Evolutionary conservation across 2,113 vertebrate species (phyloP), one percentile per base, ranked within the genome.

Genomic region (Ciconia boyciana): DNA sequence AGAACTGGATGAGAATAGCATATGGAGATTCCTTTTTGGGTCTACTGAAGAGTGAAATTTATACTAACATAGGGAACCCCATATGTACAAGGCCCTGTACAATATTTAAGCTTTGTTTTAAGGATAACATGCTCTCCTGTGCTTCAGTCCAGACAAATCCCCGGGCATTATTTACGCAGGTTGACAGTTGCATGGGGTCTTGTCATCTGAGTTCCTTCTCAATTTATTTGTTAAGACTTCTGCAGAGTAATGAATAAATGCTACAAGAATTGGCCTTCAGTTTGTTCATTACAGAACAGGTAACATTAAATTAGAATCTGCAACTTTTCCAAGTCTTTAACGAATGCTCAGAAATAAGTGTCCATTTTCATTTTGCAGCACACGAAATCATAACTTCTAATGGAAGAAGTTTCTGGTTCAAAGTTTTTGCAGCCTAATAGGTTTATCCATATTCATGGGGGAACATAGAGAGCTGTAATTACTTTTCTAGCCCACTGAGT

Each of bases 401-500:
- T 10, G 39, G 78, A 43, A n/a, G 44, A 90, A 41, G 22, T 81
- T 95, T 87, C 85, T 90, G 14, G 17, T 84, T 87, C 7, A 0
- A 46, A 72, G 76, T 83, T 96, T 94, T 85, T 93, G 58, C 80
- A 58, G 91, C 88, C 78, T 93, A 62, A 89, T 90, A 68, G 4
- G 0, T 70, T 91, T 96, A 91, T 97, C 65, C 80, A 58, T 97
- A 97, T 97, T 97, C 76, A 85, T 80, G 64, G 66, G 58, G 36
- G 60, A 75, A 39, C 29, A 31, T 1, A 72, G 86, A 95, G 93
- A 93, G 69, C 65, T 87, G 46, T 96, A 96, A 97, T 97, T 96
- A 65, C 91, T 97, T 98, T 97, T 97, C 71, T 96, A 96, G 89
- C 60, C 89, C 89, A 66, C 61, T 93, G 89, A 97, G 88, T 94